These are phyloP conservation scores for Falco novaeseelandiae DNA, from an alignment of 2,797 vertebrate genomes.

Conservation along the genomic window DNA sequence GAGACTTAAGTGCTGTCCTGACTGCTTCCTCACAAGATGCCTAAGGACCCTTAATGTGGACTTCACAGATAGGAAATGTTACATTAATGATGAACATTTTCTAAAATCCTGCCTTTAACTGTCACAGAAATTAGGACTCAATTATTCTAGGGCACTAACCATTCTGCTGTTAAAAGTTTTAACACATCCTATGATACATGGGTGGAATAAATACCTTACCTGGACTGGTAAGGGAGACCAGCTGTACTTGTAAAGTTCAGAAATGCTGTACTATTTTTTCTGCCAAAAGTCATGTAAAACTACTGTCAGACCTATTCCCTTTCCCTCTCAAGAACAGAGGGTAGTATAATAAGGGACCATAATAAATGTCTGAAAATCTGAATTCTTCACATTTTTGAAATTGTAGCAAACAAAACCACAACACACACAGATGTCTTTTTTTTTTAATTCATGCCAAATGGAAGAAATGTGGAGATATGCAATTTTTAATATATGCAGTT, in stretches of 20 bases:
- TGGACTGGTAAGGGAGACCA: background rate
- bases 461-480: background rate
- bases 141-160: background rate
- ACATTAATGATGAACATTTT: background rate
- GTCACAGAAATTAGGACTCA: background rate
- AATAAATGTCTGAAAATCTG: background rate
- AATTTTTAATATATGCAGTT: background rate
- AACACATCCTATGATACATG: background rate
- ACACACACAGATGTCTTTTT: background rate
- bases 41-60: background rate
- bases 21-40: background rate
- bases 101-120: background rate
- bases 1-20: background rate
- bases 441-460: background rate
- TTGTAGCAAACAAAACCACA: background rate
- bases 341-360: background rate
- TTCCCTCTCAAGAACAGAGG: background rate
- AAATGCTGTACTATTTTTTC: background rate
- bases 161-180: background rate
- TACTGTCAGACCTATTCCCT: background rate
- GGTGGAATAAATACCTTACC: background rate
- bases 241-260: background rate
- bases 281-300: background rate
- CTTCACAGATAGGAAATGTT: background rate
- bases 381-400: background rate